Evolutionary conservation across 92 coral and sea anemone genomes (phyloP), one percentile per base, ranked within the genome.

Genomic region (Actinernus sp.): DNA sequence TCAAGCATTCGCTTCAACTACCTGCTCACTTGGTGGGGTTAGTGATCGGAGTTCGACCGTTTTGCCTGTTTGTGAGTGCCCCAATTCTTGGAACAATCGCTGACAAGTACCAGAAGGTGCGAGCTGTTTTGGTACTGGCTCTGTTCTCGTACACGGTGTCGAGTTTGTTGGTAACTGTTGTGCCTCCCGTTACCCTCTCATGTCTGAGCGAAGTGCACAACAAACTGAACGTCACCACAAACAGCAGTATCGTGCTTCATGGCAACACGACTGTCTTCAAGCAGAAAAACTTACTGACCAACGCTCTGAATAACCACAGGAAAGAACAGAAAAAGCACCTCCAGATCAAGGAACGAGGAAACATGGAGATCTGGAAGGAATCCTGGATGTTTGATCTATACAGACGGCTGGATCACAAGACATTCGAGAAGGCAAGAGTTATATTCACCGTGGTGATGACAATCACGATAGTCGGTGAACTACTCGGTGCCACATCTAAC

Each of bases 361-460:
- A 89, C 55, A 88, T 71, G 19, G 89, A 88, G 37, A 67, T 82
- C 62, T 84, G 87, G 88, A 60, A 87, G 21, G 84, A 93, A 43
- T 67, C 81, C 11, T 93, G 98, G 98, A 75, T 92, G 1, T 78
- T 86, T 60, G 98, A 93, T 61, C 76, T 91, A 18, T 93, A 93
- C 76, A 70, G 84, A 20, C 65, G 79, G 52, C 55, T 76, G 14
- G 94, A 87, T 52, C 81, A 82, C 4, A 68, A 57, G 46, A 64
- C 78, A 16, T 72, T 69, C 78, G 85, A 93, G 52, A 81, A 83
- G 55, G 79, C 90, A 19, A 83, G 81, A 71, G 65, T 84, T 49
- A 66, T 91, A 9, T 93, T 93, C 58, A 65, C 81, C 11, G 52
- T 87, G 27, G 77, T 87, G 13, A 48, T 93, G 55, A 74, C 82